These are phyloP conservation scores for Nasua narica DNA, from an alignment of 2,797 vertebrate genomes.

Conservation along the genomic window DNA sequence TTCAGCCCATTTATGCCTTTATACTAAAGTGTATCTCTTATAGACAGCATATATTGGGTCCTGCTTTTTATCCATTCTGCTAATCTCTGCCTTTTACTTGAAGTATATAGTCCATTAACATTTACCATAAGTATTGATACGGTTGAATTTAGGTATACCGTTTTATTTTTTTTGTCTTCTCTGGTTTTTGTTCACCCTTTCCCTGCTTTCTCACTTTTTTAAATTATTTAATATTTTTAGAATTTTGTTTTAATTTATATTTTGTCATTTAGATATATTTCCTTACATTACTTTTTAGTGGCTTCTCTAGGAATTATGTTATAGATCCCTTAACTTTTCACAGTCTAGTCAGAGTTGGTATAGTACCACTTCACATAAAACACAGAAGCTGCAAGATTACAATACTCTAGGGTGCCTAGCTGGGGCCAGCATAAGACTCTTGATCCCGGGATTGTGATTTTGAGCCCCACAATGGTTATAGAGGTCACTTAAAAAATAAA, in stretches of 20 bases:
- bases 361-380: background rate
- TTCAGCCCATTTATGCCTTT: conserved; percentile 21
- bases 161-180: conserved; percentile 23
- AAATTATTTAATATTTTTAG: background rate
- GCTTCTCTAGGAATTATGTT: background rate
- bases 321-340: conserved; percentile 37
- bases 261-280: conserved; percentile 32
- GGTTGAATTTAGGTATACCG: background rate
- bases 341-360: background rate
- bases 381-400: background rate
- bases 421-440: no score
- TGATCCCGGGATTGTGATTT: background rate
- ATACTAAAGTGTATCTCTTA: conserved; percentile 22
- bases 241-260: background rate
- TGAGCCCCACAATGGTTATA: background rate
- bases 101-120: background rate
- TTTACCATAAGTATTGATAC: conserved; percentile 15
- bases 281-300: background rate
- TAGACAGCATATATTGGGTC: background rate
- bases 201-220: background rate
- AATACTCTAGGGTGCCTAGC: background rate
- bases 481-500: background rate
- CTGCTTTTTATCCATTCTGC: conserved; percentile 17
- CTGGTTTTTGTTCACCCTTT: background rate
- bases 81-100: conserved; percentile 19